Conservation (phyloP, 2,797 vertebrate genomes). For the Poliocrania exsul region DNA sequence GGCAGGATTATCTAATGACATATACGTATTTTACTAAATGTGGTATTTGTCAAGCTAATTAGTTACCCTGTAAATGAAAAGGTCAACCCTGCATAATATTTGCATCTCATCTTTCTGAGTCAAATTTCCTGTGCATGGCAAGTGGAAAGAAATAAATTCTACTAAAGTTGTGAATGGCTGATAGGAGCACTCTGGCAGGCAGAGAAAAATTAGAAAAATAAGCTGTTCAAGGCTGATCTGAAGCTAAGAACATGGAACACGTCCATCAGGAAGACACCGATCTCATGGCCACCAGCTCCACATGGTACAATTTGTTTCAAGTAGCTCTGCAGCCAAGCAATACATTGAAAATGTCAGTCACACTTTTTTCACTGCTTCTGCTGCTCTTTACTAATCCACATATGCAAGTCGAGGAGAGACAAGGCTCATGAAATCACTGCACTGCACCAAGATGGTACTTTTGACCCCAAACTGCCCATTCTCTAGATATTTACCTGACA, state of each 20-base stretch:
- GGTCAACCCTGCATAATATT: slow-evolving; percentile 55
- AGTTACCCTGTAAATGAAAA: slow-evolving; percentile 60
- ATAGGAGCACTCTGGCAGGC: background rate
- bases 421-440: background rate
- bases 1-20: slow-evolving; percentile 42
- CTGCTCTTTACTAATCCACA: background rate
- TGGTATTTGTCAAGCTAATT: slow-evolving; percentile 56
- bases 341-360: background rate
- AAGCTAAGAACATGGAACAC: background rate
- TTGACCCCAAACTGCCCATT: background rate
- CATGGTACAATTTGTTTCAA: background rate
- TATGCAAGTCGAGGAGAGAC: background rate
- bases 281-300: background rate
- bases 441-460: background rate
- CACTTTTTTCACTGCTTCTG: background rate
- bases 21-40: slow-evolving; percentile 13
- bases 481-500: background rate
- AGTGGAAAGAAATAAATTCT: slow-evolving; percentile 30
- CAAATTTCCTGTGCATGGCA: slow-evolving; percentile 29
- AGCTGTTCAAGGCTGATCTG: background rate
- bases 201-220: slow-evolving; percentile 10
- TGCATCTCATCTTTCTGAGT: slow-evolving; percentile 55
- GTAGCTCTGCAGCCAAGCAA: background rate
- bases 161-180: background rate
- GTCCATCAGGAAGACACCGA: background rate